Conservation (phyloP, 2,113 vertebrate genomes). For the Crotalus viridis region DNA sequence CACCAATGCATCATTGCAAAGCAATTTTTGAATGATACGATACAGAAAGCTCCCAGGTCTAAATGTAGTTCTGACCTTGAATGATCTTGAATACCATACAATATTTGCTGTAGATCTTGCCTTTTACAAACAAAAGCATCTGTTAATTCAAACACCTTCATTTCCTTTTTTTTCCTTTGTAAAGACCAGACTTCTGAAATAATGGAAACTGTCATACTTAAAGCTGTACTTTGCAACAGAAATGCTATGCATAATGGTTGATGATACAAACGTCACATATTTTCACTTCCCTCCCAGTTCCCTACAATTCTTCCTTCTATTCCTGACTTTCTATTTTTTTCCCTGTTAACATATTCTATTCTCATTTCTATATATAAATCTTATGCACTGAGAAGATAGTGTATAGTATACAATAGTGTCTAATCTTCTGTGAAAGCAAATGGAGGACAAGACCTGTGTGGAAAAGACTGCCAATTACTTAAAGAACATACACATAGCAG, state of each 20-base stretch:
- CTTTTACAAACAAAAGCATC: slow-evolving; percentile 1
- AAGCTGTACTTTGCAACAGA: background rate
- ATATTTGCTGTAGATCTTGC: background rate
- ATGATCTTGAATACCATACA: background rate
- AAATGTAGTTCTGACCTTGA: background rate
- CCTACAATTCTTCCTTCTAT: no score
- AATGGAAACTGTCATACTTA: background rate
- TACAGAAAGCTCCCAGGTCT: background rate
- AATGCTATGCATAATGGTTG: background rate
- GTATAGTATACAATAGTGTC: background rate
- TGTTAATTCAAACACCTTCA: background rate
- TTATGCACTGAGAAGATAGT: background rate
- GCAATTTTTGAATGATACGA: background rate
- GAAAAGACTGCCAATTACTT: slow-evolving; percentile 42
- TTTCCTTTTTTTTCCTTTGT: background rate
- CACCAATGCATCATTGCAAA: background rate
- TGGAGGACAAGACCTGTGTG: slow-evolving; percentile 20
- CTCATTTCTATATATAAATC: background rate
- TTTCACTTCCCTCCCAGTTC: background rate
- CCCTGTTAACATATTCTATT: background rate
- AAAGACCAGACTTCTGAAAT: background rate
- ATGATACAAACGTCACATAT: background rate
- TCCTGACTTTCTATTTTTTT: background rate
- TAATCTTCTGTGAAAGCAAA: slow-evolving; percentile 23
- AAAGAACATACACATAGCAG: slow-evolving; percentile 22